Base-by-base conservation (phyloP, 2,113 vertebrate genomes). In the Leptobrachium ailaonicum region DNA sequence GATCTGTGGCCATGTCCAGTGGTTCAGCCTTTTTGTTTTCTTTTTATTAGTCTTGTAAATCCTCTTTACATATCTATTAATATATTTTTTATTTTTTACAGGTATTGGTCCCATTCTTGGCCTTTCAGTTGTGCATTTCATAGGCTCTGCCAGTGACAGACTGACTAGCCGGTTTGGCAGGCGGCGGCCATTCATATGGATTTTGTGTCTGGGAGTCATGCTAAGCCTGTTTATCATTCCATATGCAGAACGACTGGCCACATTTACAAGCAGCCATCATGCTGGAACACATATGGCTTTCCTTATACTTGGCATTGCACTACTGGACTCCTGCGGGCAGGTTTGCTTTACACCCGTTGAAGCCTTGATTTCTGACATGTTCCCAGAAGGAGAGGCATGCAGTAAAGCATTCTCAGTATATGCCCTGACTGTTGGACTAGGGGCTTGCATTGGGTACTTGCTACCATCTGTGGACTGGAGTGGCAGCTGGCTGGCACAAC, bases 291-390 rank as follows among this genome's bases (percentile, higher is more conserved):
- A 95, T 83, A 77, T 95, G 41, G 72, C 91, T 6, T 92, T 96
- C 83, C 90, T 95, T 41, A 93, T 95, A 66, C 76, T 88, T 60
- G 94, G 94, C 0, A 88, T 95, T 9, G 91, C 92, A 2, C 70
- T 96, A 41, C 82, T 96, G 88, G 93, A 96, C 82, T 96, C 95
- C 86, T 96, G 95, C 0, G 94, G 94, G 62, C 95, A 96, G 85
- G 93, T 95, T 60, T 96, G 95, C 88, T 96, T 96, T 85, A 96
- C 95, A 0, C 94, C 93, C 0, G 83, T 96, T 79, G 95, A 95
- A 82, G 95, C 95, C 0, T 87, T 96, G 83, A 91, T 96, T 60
- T 95, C 94, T 0, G 95, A 96, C 87, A 91, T 95, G 66, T 96
- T 93, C 88, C 91, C 93, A 45, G 93, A 94, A 78, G 91, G 92